Evolutionary conservation across 2,113 vertebrate genomes (phyloP).

Genomic region (Chelonoidis abingdonii): DNA sequence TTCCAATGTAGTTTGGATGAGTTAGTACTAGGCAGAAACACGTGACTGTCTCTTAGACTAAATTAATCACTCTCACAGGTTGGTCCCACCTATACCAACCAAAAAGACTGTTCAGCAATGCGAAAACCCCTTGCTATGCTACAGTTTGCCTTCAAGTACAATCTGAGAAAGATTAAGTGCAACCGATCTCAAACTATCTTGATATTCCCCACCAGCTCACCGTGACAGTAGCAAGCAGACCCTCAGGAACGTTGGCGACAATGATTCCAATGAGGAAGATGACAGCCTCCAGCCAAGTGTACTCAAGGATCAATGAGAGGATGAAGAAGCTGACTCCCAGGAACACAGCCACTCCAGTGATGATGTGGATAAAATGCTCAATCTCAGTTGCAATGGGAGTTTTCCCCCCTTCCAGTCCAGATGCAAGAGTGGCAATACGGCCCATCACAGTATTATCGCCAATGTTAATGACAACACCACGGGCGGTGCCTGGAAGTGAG

Average conservation of each 20-base stretch:
- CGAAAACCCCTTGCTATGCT: background rate
- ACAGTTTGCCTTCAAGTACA: background rate
- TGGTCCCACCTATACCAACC: background rate
- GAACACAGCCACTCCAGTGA: conserved; percentile 86
- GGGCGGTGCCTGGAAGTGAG: conserved; percentile 78
- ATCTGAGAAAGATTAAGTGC: accelerated
- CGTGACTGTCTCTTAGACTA: too few relatives aligned
- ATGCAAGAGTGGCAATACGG: conserved; percentile 84
- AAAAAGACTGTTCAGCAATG: background rate
- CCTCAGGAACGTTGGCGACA: conserved; percentile 86
- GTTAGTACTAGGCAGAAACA: background rate
- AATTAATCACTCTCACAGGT: background rate
- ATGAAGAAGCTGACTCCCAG: conserved; percentile 84
- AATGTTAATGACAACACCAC: conserved; percentile 83
- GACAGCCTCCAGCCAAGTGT: conserved; percentile 84
- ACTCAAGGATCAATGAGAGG: conserved; percentile 85
- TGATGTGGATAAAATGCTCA: conserved; percentile 85
- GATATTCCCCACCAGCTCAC: conserved; percentile 59
- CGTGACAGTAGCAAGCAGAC: conserved; percentile 85
- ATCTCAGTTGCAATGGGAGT: conserved; percentile 86
- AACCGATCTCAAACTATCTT: background rate
- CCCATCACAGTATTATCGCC: conserved; percentile 88
- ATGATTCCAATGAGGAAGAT: conserved; percentile 88
- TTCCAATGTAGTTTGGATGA: background rate
- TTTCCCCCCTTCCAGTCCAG: conserved; percentile 84